These are phyloP conservation scores for Pollenia angustigena DNA, from an alignment of 2,888 invertebrate species.

Conservation along the genomic window DNA sequence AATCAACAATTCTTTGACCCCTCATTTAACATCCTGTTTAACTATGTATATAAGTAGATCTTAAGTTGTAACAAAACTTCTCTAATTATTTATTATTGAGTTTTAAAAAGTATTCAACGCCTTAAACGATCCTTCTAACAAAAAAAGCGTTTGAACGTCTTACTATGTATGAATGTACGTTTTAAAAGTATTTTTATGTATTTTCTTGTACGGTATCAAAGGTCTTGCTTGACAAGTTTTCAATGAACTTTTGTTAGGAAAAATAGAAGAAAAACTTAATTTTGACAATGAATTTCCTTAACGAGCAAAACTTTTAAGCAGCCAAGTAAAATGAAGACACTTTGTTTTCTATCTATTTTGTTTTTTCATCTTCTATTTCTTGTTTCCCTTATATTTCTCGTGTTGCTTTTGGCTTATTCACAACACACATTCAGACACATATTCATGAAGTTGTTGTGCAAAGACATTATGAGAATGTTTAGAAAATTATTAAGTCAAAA, in stretches of 20 bases:
- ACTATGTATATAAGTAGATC: not conserved
- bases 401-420: not conserved
- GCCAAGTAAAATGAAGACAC: conserved; percentile 6
- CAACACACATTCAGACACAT: not conserved
- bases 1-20: not conserved
- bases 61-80: conserved; percentile 30
- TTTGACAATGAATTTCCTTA: conserved; percentile 48
- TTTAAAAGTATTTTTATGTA: not conserved
- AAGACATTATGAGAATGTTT: conserved; percentile 44
- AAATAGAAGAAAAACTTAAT: conserved; percentile 12
- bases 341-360: not conserved
- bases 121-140: conserved; percentile 10
- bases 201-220: not conserved
- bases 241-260: conserved; percentile 16
- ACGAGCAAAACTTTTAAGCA: conserved; percentile 40
- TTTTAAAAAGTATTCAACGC: conserved; percentile 20
- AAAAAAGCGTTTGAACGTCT: conserved; percentile 3
- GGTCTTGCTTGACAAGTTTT: conserved; percentile 24
- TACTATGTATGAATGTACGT: not conserved
- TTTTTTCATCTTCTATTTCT: not conserved
- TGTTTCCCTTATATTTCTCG: not conserved
- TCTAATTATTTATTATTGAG: conserved; percentile 34
- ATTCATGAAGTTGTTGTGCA: conserved; percentile 43
- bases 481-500: conserved; percentile 65
- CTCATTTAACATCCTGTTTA: not conserved